These are phyloP conservation scores for Cybosia mesomella DNA, from an alignment of 2,888 invertebrate species.

Conservation along the genomic window DNA sequence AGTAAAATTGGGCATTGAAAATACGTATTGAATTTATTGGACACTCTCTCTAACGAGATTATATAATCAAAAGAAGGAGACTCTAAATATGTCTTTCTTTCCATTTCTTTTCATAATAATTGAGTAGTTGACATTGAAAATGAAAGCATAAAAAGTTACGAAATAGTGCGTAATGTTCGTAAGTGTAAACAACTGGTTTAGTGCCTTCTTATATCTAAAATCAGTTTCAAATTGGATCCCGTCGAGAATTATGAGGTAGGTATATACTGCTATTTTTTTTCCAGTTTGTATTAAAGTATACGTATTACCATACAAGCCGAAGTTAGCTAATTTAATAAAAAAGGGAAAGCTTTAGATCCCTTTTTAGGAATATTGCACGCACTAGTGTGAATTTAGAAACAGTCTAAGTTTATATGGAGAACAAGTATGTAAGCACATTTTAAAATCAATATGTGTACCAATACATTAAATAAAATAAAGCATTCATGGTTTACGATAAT, in stretches of 20 bases:
- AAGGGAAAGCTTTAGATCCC: no score
- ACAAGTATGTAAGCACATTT: no score
- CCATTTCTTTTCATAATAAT: not conserved
- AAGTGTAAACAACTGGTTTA: conserved; percentile 54
- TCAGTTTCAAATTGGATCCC: conserved; percentile 79
- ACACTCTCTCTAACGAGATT: not conserved
- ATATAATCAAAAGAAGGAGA: not conserved
- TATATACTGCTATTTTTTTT: not conserved
- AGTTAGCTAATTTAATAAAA: no score
- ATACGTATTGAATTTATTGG: not conserved
- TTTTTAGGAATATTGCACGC: no score
- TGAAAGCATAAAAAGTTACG: conserved; percentile 43
- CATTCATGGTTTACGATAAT: not conserved
- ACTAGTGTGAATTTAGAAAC: not conserved
- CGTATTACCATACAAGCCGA: no score
- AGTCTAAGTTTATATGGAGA: not conserved
- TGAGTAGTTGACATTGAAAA: conserved; percentile 22
- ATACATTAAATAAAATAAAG: not conserved
- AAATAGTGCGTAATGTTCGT: conserved; percentile 67
- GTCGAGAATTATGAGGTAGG: conserved; percentile 76
- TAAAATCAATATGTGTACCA: not conserved
- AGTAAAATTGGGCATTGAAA: not conserved
- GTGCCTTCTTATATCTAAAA: conserved; percentile 56
- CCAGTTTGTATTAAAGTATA: not conserved
- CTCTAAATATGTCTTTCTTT: not conserved